phyloP scores from a whole-genome alignment of 2,888 invertebrate genomes.

The Rhagium mordax region DNA sequence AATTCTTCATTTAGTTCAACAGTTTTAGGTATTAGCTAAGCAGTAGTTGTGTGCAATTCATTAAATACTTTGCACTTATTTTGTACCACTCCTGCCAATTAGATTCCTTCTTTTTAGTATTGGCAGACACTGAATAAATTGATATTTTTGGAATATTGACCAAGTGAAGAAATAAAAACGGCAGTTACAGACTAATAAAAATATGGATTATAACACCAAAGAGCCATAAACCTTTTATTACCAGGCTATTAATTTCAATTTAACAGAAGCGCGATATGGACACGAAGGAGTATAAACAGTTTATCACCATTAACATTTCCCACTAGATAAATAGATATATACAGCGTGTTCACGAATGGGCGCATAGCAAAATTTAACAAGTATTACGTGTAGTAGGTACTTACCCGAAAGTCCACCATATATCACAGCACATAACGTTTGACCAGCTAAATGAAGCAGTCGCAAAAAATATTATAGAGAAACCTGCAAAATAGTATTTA shows the following conservation, averaged over 20 bases:
- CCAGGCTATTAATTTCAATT: not conserved
- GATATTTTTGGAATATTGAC: not conserved
- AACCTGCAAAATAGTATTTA: no score
- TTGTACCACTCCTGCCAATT: no score
- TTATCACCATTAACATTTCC: not conserved
- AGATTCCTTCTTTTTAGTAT: no score
- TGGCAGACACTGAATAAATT: no score
- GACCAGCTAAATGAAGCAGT: slow-evolving; percentile 58
- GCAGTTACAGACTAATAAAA: not conserved
- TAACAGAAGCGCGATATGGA: not conserved
- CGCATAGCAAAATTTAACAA: no score
- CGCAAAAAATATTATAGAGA: slow-evolving; percentile 52
- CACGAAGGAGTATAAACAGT: not conserved
- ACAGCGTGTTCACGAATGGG: not conserved
- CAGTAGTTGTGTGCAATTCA: no score
- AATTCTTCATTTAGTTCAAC: no score
- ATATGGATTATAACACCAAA: not conserved
- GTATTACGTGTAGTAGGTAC: slow-evolving; percentile 32
- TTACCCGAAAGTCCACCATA: slow-evolving; percentile 62
- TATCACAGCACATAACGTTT: slow-evolving; percentile 61
- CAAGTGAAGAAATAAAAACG: not conserved
- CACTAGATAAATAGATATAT: no score
- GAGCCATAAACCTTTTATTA: not conserved
- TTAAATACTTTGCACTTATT: no score
- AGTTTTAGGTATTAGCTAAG: no score